These are phyloP conservation scores for Camptogramma bilineatum DNA, from an alignment of 2,888 invertebrate genomes.

Conservation along the genomic window DNA sequence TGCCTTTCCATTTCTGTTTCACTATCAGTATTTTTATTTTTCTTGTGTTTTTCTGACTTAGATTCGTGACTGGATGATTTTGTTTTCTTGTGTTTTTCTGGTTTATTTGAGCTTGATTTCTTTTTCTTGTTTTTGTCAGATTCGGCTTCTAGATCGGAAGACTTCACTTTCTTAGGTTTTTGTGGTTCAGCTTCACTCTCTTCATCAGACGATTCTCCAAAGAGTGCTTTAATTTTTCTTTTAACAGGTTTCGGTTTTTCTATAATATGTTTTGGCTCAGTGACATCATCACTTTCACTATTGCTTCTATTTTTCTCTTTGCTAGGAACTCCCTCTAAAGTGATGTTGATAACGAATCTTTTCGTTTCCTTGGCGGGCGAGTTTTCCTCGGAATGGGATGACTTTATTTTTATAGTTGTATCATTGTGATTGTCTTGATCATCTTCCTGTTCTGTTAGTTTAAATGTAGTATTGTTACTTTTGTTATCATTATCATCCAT, in stretches of 20 bases:
- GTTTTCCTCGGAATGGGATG: constrained; percentile 20
- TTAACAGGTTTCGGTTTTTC: constrained; percentile 63
- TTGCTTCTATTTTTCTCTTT: constrained; percentile 38
- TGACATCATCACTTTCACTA: constrained; percentile 15
- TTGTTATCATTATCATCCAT: constrained; percentile 63
- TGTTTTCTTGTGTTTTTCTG: constrained; percentile 53
- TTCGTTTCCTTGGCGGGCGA: constrained; percentile 40
- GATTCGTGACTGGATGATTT: constrained; percentile 55
- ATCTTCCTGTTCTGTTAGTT: constrained; percentile 48
- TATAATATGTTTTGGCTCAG: constrained; percentile 49
- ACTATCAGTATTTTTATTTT: constrained; percentile 59
- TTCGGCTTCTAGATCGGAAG: constrained; percentile 57
- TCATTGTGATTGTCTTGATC: constrained; percentile 54
- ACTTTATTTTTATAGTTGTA: constrained; percentile 60
- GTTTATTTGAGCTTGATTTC: constrained; percentile 55
- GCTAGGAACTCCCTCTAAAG: constrained; percentile 70
- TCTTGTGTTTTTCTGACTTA: constrained; percentile 57
- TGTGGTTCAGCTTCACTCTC: constrained; percentile 65
- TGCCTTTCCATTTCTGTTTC: constrained; percentile 56
- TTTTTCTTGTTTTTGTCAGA: constrained; percentile 52
- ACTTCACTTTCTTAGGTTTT: constrained; percentile 58
- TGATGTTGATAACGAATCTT: constrained; percentile 74
- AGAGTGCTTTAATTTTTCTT: constrained; percentile 79
- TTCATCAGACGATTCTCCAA: constrained; percentile 78
- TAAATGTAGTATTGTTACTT: constrained; percentile 55